Percentiles rank a stretch among this genome's conserved stretches.
These are phyloP conservation scores for Anthopleura xanthogrammica DNA, from an alignment of 92 coral and sea anemone species.

Conservation along the genomic window DNA sequence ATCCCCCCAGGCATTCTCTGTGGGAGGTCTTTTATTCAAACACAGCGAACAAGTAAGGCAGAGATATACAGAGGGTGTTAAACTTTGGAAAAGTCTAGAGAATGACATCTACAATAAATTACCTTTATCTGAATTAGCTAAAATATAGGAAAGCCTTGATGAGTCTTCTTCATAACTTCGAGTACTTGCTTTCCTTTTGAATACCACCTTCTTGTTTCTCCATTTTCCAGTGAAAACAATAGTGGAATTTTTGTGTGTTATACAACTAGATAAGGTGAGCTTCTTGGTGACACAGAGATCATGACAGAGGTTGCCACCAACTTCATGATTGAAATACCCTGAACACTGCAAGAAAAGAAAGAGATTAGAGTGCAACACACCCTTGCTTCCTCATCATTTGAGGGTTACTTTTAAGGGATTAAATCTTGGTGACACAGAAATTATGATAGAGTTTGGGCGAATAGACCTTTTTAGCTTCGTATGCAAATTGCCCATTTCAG, in stretches of 20 bases:
- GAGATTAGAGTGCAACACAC: neutral
- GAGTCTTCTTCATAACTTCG: conserved; percentile 20
- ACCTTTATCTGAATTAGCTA: conserved; percentile 7
- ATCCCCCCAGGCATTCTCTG: no score
- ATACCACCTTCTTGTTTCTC: conserved; percentile 58
- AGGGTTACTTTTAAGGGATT: no score
- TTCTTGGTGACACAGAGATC: conserved; percentile 67
- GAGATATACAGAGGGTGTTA: no score
- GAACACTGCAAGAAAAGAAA: conserved; percentile 50
- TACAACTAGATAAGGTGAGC: conserved; percentile 63
- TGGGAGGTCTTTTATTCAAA: no score
- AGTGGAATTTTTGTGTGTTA: conserved; percentile 85
- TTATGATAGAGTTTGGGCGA: no score
- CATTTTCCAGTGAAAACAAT: conserved; percentile 81
- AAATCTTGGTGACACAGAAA: no score
- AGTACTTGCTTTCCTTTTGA: conserved; percentile 79
- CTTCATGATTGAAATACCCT: conserved; percentile 47
- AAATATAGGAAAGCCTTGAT: neutral
- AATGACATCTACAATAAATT: neutral
- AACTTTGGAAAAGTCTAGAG: no score
- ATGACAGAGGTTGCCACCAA: conserved; percentile 86
- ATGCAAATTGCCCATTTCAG: no score
- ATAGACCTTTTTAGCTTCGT: no score
- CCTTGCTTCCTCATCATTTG: no score
- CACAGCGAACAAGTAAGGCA: no score